Conservation (phyloP, 1,140 invertebrate genomes). For the Brachionus rubens region DNA sequence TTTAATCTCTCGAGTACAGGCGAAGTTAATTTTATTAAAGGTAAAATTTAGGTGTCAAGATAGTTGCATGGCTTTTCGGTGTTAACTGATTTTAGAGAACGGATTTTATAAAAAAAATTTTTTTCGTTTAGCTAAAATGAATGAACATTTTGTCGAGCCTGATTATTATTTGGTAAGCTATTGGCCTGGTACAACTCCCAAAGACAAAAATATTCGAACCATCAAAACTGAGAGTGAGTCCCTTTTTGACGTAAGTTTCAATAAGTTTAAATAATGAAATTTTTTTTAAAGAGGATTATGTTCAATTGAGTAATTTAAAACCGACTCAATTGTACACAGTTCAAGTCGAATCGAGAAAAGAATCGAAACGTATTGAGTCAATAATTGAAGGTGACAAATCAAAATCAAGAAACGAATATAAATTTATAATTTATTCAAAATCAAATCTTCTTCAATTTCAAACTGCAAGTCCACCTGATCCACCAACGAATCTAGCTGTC, state of each 20-base stretch:
- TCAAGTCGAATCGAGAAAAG: constrained; percentile 58
- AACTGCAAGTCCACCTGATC: constrained; percentile 56
- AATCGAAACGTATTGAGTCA: constrained; percentile 53
- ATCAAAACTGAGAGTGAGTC: constrained; percentile 53
- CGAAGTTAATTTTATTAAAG: background rate
- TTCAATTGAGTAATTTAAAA: constrained; percentile 55
- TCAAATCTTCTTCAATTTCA: constrained; percentile 55
- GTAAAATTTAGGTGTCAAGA: background rate
- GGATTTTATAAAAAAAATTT: background rate
- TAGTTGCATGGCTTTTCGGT: background rate
- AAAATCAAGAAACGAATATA: constrained; percentile 41
- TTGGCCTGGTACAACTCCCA: constrained; percentile 58
- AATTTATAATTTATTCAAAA: constrained; percentile 54
- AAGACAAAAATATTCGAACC: constrained; percentile 52
- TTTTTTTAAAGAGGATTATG: constrained; percentile 55
- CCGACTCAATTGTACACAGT: constrained; percentile 56
- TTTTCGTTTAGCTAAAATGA: constrained; percentile 51
- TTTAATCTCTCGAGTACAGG: background rate
- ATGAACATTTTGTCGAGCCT: constrained; percentile 55
- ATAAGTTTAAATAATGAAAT: background rate
- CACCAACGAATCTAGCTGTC: constrained; percentile 56
- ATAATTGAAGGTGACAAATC: background rate
- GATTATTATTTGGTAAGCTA: constrained; percentile 60
- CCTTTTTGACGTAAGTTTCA: constrained; percentile 51
- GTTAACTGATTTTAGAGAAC: too few relatives aligned